Conservation (phyloP, 2,888 invertebrate species). For the Ellobium chinense region DNA sequence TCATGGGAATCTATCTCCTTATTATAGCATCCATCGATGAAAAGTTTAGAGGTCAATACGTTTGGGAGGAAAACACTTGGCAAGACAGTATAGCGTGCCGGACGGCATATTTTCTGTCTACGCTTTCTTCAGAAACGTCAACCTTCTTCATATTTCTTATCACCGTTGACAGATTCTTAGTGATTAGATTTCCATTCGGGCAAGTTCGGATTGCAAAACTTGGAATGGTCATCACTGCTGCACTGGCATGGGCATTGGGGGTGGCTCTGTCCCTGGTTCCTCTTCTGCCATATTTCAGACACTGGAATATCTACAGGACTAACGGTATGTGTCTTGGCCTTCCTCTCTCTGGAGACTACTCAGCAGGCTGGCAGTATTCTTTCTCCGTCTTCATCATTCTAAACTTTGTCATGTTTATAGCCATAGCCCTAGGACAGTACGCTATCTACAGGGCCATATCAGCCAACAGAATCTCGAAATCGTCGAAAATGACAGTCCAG, state of each 20-base stretch:
- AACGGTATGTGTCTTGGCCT: neutral
- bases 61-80: neutral
- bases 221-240: neutral
- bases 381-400: constrained; percentile 71
- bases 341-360: constrained; percentile 71
- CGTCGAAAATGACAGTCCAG: no score
- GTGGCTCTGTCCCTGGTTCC: neutral
- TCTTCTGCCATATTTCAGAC: neutral
- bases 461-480: no score
- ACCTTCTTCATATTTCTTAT: no score
- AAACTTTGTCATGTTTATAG: constrained; percentile 69
- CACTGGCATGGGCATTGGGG: neutral
- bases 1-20: neutral
- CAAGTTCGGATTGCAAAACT: neutral
- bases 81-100: neutral
- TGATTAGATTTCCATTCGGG: neutral
- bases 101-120: neutral
- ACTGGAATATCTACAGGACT: neutral
- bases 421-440: constrained; percentile 70
- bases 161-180: neutral
- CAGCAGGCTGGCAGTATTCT: constrained; percentile 76
- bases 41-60: neutral
- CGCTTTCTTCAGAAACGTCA: neutral
- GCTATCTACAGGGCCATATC: constrained; percentile 69
- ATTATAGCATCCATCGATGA: neutral